Evolutionary conservation across 2,888 invertebrate genomes (phyloP).

Genomic region (Piscicola geometra): DNA sequence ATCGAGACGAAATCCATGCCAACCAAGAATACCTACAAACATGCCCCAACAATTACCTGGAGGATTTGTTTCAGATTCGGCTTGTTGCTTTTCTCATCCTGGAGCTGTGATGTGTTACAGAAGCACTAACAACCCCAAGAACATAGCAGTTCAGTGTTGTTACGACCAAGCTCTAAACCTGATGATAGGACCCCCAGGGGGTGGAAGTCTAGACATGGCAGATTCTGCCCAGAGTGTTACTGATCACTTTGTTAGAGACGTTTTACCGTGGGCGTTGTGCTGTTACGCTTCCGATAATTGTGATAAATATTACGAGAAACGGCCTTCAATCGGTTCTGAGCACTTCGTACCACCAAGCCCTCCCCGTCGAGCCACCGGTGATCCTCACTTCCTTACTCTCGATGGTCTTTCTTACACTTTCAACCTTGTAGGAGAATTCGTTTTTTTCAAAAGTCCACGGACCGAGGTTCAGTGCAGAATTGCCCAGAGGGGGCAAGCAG

Average conservation of each 20-base stretch:
- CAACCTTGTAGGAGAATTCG: conserved; percentile 35
- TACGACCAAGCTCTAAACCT: conserved; percentile 19
- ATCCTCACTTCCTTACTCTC: conserved; percentile 34
- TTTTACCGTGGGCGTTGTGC: conserved; percentile 22
- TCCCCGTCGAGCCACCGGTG: conserved; percentile 15
- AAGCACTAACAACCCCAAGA: conserved; percentile 27
- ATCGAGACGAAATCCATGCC: conserved; percentile 31
- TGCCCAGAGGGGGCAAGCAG: conserved; percentile 15
- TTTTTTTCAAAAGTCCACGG: conserved; percentile 14
- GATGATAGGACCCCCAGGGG: conserved; percentile 28
- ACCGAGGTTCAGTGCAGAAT: conserved; percentile 27
- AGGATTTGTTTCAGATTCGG: conserved; percentile 11
- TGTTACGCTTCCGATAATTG: conserved; percentile 14
- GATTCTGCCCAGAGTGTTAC: conserved; percentile 8
- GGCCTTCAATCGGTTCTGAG: conserved; percentile 29
- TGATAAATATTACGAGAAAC: conserved; percentile 35
- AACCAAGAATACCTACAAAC: conserved; percentile 11
- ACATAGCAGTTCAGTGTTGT: conserved; percentile 25
- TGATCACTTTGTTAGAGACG: conserved; percentile 22
- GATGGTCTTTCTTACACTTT: conserved; percentile 26
- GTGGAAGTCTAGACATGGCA: conserved; percentile 24
- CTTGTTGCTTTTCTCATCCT: conserved; percentile 6
- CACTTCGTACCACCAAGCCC: conserved; percentile 22
- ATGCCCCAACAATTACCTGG: conserved; percentile 19
- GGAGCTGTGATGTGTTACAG: conserved; percentile 29